A percentile compares a stretch with the other conserved stretches of the same genome.
Evolutionary conservation across 1,140 invertebrate species (phyloP).

Genomic region (Calycopis cecrops): DNA sequence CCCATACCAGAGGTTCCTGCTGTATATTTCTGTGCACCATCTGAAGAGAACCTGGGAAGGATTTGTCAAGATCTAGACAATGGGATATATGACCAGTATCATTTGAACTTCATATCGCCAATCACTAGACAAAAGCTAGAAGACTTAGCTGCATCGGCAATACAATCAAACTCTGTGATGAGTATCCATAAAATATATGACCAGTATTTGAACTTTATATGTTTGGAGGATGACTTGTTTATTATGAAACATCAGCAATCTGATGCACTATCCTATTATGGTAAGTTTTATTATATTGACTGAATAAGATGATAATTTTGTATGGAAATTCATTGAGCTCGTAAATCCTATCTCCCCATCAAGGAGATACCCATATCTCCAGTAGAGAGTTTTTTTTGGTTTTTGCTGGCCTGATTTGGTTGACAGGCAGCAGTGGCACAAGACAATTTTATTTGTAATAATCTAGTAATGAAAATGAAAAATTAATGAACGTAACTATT

Average conservation of each 20-base stretch:
- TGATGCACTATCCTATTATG: conserved; percentile 94
- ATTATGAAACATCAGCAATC: conserved; percentile 94
- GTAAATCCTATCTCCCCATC: too few relatives aligned
- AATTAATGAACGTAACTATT: too few relatives aligned
- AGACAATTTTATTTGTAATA: too few relatives aligned
- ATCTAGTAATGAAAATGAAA: too few relatives aligned
- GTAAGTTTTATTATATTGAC: conserved; percentile 66
- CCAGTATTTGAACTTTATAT: conserved; percentile 99
- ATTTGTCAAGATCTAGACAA: conserved; percentile 95
- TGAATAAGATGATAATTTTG: too few relatives aligned
- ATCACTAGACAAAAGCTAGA: conserved; percentile 96
- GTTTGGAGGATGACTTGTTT: conserved; percentile 98
- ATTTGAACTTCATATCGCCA: conserved; percentile 98
- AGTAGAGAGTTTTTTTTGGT: too few relatives aligned
- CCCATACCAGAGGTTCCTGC: conserved; percentile 98
- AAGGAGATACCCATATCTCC: too few relatives aligned
- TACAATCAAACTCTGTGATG: conserved; percentile 90
- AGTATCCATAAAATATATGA: conserved; percentile 97
- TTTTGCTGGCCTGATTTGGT: too few relatives aligned
- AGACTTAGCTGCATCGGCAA: conserved; percentile 93
- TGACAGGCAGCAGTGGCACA: too few relatives aligned
- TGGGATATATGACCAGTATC: conserved; percentile 95
- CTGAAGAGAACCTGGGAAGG: conserved; percentile 95
- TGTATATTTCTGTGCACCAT: conserved; percentile 98
- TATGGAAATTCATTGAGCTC: too few relatives aligned